A percentile compares a stretch with the other conserved stretches of the same genome.
phyloP scores from a whole-genome alignment of 1,140 invertebrate genomes.

The Pseudomyrmex pallidus region DNA sequence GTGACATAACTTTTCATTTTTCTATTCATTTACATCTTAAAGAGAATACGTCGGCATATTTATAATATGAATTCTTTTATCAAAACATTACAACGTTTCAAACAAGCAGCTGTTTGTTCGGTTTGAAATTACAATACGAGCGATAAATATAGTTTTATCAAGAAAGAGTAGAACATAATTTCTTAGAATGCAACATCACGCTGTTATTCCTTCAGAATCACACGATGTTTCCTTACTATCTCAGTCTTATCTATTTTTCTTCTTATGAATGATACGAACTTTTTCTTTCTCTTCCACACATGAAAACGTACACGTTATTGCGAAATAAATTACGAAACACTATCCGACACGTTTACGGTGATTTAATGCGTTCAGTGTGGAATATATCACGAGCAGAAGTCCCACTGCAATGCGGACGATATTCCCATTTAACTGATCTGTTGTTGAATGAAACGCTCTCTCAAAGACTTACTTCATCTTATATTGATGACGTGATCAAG shows the following conservation, averaged over 20 bases:
- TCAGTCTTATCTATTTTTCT: neutral
- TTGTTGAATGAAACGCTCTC: slow-evolving; percentile 7
- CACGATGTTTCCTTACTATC: neutral
- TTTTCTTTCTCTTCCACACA: neutral
- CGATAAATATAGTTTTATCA: too few relatives aligned
- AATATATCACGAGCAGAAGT: slow-evolving; percentile 37
- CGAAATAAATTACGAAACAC: slow-evolving; percentile 11
- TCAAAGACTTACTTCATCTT: neutral
- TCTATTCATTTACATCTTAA: too few relatives aligned
- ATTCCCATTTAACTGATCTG: slow-evolving; percentile 3
- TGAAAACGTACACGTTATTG: neutral
- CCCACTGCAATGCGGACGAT: slow-evolving; percentile 23
- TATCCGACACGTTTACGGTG: neutral
- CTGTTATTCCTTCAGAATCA: too few relatives aligned
- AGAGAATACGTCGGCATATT: too few relatives aligned
- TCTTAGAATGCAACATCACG: too few relatives aligned
- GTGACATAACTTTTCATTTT: too few relatives aligned
- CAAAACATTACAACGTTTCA: too few relatives aligned
- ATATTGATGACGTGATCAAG: neutral
- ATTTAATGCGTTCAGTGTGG: slow-evolving; percentile 9
- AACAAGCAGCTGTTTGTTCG: too few relatives aligned
- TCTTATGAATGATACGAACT: neutral
- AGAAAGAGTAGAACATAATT: too few relatives aligned
- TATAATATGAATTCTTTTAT: too few relatives aligned
- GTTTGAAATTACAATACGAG: too few relatives aligned